Evolutionary conservation across 2,888 invertebrate genomes (phyloP).

Genomic region (Heliconius erato): DNA sequence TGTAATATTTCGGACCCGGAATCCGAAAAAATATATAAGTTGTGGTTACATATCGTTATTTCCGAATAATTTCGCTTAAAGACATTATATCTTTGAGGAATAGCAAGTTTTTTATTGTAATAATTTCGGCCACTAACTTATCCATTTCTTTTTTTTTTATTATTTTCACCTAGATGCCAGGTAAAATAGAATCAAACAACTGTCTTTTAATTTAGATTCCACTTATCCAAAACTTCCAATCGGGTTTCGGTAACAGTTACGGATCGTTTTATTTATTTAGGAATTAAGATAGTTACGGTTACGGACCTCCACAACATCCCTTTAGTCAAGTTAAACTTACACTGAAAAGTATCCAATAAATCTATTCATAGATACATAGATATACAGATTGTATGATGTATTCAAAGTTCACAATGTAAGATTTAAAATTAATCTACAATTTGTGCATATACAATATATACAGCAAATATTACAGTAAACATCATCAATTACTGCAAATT

Average conservation of each 20-base stretch:
- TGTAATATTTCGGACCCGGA: too few species aligned
- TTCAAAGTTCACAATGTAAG: constrained; percentile 7
- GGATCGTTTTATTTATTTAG: not conserved
- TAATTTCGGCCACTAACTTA: too few species aligned
- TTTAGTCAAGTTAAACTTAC: not conserved
- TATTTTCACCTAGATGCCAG: not conserved
- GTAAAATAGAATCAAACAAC: not conserved
- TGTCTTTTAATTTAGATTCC: not conserved
- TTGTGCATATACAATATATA: constrained; percentile 64
- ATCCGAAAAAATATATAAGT: too few species aligned
- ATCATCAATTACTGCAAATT: constrained; percentile 36
- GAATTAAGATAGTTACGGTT: not conserved
- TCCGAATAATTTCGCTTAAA: too few species aligned
- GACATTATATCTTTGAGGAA: too few species aligned
- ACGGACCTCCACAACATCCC: not conserved
- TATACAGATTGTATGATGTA: constrained; percentile 1
- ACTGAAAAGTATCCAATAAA: not conserved
- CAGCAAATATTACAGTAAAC: constrained; percentile 59
- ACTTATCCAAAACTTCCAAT: not conserved
- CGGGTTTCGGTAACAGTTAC: not conserved
- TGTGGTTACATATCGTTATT: too few species aligned
- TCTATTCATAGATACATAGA: not conserved
- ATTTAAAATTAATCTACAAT: constrained; percentile 48
- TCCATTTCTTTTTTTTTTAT: not conserved
- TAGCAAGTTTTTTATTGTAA: too few species aligned